Conservation (phyloP, 2,888 invertebrate species). For the Ariolimax columbianus region DNA sequence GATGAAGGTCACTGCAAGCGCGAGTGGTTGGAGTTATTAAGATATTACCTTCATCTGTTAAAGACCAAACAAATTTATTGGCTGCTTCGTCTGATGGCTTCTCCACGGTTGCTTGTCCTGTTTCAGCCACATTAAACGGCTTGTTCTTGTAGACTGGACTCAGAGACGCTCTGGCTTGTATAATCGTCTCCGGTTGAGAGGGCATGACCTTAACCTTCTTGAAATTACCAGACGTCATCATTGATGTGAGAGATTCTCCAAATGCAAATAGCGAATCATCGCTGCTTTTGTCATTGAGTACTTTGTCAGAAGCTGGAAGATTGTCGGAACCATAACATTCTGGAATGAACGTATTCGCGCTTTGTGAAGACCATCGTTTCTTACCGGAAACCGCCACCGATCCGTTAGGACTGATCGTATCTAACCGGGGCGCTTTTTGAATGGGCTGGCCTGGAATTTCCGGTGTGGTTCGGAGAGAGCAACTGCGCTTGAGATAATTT, state of each 20-base stretch:
- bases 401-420: neutral
- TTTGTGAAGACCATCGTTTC: conserved; percentile 10
- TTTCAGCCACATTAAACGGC: neutral
- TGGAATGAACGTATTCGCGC: neutral
- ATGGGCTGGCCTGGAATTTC: too few relatives aligned
- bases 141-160: neutral
- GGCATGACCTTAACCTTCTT: conserved; percentile 40
- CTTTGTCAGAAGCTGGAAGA: neutral
- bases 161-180: neutral
- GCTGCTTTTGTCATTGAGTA: neutral
- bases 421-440: neutral
- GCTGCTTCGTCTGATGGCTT: neutral
- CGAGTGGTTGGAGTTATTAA: neutral
- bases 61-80: conserved; percentile 7
- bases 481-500: neutral
- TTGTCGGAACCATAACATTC: too few relatives aligned
- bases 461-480: neutral
- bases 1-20: too few relatives aligned
- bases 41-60: conserved; percentile 5
- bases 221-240: conserved; percentile 8
- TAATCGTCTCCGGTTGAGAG: conserved; percentile 16
- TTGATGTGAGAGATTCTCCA: conserved; percentile 24
- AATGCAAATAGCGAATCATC: conserved; percentile 4
- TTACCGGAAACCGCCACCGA: neutral
- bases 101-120: neutral